These are phyloP conservation scores for Polydrusus tereticollis DNA, from an alignment of 2,888 invertebrate species.

Conservation along the genomic window DNA sequence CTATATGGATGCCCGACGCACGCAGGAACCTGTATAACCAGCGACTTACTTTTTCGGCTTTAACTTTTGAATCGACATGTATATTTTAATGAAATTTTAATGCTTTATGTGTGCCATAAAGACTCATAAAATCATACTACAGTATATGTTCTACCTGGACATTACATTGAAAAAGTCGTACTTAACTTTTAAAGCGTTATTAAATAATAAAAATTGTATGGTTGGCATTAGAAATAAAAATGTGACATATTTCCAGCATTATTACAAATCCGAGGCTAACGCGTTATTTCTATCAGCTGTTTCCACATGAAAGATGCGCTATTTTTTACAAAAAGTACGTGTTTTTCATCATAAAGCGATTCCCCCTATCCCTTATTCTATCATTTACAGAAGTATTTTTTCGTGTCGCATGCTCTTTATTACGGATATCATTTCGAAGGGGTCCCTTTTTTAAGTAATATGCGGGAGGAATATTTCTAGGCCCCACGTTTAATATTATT, in stretches of 20 bases:
- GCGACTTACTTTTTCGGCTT: no score
- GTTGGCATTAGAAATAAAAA: neutral
- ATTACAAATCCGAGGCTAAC: neutral
- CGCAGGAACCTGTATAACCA: no score
- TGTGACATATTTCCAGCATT: neutral
- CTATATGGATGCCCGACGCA: no score
- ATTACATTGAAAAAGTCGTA: no score
- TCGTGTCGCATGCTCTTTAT: slow-evolving; percentile 65
- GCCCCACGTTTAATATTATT: slow-evolving; percentile 42
- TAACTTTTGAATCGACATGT: no score
- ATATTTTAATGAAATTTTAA: no score
- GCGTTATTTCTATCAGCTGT: slow-evolving; percentile 29
- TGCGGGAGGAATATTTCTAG: slow-evolving; percentile 40
- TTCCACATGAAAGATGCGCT: slow-evolving; percentile 32
- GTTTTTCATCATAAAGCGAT: slow-evolving; percentile 47
- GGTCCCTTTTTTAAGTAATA: slow-evolving; percentile 46
- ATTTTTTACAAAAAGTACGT: slow-evolving; percentile 43
- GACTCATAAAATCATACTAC: no score
- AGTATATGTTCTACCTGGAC: no score
- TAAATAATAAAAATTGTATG: neutral
- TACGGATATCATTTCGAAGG: slow-evolving; percentile 52
- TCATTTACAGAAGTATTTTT: slow-evolving; percentile 65
- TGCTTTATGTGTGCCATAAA: no score
- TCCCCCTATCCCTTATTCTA: slow-evolving; percentile 48
- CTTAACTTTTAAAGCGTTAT: no score